Evolutionary conservation across 2,113 vertebrate genomes (phyloP).

Genomic region (Silurus meridionalis): DNA sequence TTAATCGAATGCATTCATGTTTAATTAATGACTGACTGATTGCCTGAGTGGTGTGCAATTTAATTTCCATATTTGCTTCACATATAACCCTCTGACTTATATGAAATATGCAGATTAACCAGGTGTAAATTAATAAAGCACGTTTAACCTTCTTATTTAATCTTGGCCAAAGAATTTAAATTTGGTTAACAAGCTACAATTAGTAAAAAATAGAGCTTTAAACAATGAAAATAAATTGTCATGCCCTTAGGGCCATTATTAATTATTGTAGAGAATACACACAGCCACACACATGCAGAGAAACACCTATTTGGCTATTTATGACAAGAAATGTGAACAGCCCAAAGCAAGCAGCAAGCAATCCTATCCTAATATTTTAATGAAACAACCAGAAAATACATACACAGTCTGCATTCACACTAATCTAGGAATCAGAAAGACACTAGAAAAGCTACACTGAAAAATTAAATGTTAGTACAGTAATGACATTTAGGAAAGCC

Average conservation of each 20-base stretch:
- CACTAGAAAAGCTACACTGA: background rate
- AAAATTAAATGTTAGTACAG: background rate
- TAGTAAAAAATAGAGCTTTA: background rate
- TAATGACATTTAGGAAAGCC: background rate
- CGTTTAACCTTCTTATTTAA: background rate
- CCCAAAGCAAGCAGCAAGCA: background rate
- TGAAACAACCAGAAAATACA: background rate
- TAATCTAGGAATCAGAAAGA: background rate
- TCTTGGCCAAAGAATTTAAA: background rate
- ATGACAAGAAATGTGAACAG: background rate
- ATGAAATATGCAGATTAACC: slow-evolving; percentile 28
- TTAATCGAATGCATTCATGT: slow-evolving; percentile 46
- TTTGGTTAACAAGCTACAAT: background rate
- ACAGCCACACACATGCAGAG: background rate
- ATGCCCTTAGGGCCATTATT: background rate
- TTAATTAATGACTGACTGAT: slow-evolving; percentile 40
- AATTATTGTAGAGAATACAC: background rate
- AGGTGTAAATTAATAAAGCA: background rate
- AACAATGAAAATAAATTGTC: background rate
- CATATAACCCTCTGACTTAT: slow-evolving; percentile 32
- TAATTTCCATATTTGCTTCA: slow-evolving; percentile 35
- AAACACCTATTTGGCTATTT: background rate
- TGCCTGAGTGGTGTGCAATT: slow-evolving; percentile 1
- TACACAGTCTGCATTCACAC: background rate
- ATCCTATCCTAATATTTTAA: background rate